Conservation (phyloP, 2,888 invertebrate genomes). For the Zele albiditarsus region DNA sequence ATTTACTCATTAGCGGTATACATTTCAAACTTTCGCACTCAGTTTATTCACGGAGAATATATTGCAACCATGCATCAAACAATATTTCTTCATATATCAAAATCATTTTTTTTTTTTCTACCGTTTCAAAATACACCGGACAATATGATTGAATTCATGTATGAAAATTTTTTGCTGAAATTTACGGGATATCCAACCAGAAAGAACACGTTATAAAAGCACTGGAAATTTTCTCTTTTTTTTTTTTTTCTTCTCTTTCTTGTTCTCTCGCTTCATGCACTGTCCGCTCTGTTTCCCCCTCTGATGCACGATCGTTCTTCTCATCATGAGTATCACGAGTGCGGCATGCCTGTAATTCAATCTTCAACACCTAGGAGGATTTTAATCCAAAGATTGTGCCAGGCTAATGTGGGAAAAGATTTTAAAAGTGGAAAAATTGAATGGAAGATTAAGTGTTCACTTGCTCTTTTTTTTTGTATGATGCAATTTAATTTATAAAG, state of each 20-base stretch:
- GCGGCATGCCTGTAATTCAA: conserved; percentile 58
- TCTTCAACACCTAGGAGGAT: conserved; percentile 61
- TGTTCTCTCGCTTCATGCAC: not conserved
- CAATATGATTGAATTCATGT: conserved; percentile 15
- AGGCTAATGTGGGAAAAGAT: conserved; percentile 57
- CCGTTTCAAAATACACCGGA: not conserved
- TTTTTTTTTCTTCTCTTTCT: conserved; percentile 22
- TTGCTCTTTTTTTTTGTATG: not conserved
- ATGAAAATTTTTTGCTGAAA: conserved; percentile 10
- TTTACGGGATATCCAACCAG: conserved; percentile 14
- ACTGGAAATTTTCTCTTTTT: conserved; percentile 19
- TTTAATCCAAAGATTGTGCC: conserved; percentile 63
- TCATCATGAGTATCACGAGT: conserved; percentile 32
- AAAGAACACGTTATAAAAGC: conserved; percentile 25
- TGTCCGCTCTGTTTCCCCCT: conserved; percentile 12
- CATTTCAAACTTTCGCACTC: conserved; percentile 50
- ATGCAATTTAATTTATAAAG: conserved; percentile 5
- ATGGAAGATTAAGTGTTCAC: conserved; percentile 26
- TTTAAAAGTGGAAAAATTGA: conserved; percentile 33
- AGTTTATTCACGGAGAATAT: conserved; percentile 4
- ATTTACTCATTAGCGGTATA: conserved; percentile 67
- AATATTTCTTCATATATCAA: not conserved
- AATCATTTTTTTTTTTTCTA: not conserved
- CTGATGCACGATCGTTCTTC: conserved; percentile 19
- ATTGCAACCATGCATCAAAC: not conserved